These are phyloP conservation scores for Calliopum simillimum DNA, from an alignment of 2,888 invertebrate species.

Conservation along the genomic window DNA sequence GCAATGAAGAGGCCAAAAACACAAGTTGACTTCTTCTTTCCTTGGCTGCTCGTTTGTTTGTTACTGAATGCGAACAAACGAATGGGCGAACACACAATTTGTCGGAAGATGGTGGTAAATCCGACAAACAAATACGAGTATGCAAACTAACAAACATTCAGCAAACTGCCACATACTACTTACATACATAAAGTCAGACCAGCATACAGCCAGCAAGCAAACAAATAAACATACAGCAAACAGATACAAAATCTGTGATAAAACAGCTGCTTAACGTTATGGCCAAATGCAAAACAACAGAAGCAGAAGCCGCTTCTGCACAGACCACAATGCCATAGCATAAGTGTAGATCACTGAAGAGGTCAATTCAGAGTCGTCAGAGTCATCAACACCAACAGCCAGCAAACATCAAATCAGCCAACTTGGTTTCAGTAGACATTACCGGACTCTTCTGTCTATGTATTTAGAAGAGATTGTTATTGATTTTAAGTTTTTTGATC, in stretches of 20 bases:
- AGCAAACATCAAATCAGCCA: not conserved
- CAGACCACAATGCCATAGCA: conserved; percentile 5
- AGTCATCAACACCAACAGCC: conserved; percentile 5
- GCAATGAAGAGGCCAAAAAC: conserved; percentile 10
- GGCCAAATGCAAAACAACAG: conserved; percentile 31
- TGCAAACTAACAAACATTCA: conserved; percentile 21
- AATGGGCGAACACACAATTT: conserved; percentile 29
- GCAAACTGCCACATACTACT: not conserved
- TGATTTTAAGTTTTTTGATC: conserved; percentile 19
- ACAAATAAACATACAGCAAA: conserved; percentile 19
- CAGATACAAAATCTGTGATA: not conserved
- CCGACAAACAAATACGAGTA: conserved; percentile 29
- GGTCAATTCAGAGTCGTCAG: not conserved
- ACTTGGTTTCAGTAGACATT: no score
- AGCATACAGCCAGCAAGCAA: not conserved
- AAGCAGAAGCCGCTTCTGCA: conserved; percentile 32
- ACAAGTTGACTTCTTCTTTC: not conserved
- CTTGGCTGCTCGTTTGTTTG: not conserved
- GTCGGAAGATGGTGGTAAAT: conserved; percentile 33
- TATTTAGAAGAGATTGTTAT: not conserved
- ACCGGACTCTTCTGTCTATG: no score
- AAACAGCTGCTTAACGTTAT: conserved; percentile 17
- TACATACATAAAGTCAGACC: no score
- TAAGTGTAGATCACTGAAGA: not conserved
- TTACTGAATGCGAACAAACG: not conserved